These are phyloP conservation scores for Coremacera marginata DNA, from an alignment of 2,888 invertebrate species.

Conservation along the genomic window DNA sequence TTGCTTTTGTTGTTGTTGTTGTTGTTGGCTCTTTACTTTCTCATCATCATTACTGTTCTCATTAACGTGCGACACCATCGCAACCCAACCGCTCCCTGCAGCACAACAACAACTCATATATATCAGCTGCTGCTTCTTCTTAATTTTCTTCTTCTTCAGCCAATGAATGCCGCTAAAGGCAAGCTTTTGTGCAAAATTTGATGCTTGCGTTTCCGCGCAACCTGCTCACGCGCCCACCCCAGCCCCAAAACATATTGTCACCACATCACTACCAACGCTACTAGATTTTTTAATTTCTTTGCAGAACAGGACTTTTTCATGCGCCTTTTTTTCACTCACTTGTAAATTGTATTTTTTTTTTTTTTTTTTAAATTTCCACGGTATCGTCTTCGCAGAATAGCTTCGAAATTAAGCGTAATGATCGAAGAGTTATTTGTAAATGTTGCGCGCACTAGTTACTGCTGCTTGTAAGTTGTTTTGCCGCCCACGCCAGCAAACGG, in stretches of 20 bases:
- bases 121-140: not conserved
- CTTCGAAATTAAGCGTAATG: not conserved
- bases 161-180: slow-evolving; percentile 4
- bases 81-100: not conserved
- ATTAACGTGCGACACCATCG: not conserved
- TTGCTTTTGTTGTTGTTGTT: not conserved
- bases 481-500: not conserved
- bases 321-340: not conserved
- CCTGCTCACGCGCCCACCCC: not conserved
- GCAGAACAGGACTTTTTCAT: not conserved
- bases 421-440: not conserved
- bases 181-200: too few relatives aligned
- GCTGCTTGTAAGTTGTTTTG: not conserved
- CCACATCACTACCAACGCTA: not conserved
- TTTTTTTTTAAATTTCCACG: not conserved
- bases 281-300: not conserved
- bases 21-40: not conserved
- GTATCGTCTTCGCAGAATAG: not conserved
- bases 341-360: not conserved
- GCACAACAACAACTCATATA: not conserved
- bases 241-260: too few relatives aligned
- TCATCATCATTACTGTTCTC: slow-evolving; percentile 9
- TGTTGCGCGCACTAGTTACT: not conserved
- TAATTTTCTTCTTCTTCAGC: not conserved
- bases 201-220: not conserved